Percentiles rank a stretch among this genome's conserved stretches.
Evolutionary conservation across 2,888 invertebrate genomes (phyloP).

Genomic region (Yponomeuta cagnagella): DNA sequence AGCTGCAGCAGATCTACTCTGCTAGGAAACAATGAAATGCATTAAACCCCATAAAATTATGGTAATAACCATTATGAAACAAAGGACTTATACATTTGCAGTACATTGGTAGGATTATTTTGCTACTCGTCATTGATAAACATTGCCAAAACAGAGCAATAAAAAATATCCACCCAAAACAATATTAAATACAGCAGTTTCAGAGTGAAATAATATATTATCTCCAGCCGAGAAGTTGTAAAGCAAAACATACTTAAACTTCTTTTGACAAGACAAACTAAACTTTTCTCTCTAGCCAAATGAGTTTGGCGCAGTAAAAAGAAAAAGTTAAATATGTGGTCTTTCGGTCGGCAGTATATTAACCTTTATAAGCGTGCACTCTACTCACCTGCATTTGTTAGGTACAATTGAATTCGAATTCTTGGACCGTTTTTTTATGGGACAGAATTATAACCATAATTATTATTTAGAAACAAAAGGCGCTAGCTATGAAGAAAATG

Average conservation of each 20-base stretch:
- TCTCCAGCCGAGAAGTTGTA: not conserved
- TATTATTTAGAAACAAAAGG: no score
- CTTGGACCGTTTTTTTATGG: no score
- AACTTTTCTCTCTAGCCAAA: not conserved
- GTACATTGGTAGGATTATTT: not conserved
- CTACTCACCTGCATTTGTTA: no score
- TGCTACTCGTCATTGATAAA: not conserved
- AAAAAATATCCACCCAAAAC: not conserved
- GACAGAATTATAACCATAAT: no score
- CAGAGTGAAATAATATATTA: not conserved
- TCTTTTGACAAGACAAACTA: slow-evolving; percentile 3
- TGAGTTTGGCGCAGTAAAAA: slow-evolving; percentile 2
- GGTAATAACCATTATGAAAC: not conserved
- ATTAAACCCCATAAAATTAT: not conserved
- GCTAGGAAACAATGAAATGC: not conserved
- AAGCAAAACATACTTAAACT: not conserved
- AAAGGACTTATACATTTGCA: not conserved
- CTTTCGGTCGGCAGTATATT: no score
- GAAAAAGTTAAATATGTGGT: slow-evolving; percentile 4
- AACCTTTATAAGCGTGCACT: no score
- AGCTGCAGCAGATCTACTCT: no score
- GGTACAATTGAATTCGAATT: no score
- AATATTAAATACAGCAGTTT: slow-evolving; percentile 5
- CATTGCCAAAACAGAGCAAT: not conserved
- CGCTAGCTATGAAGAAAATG: no score